A percentile compares a stretch with the other conserved stretches of the same genome.
Conservation (phyloP, 2,797 vertebrate species). For the Sebastolobus altivelis region DNA sequence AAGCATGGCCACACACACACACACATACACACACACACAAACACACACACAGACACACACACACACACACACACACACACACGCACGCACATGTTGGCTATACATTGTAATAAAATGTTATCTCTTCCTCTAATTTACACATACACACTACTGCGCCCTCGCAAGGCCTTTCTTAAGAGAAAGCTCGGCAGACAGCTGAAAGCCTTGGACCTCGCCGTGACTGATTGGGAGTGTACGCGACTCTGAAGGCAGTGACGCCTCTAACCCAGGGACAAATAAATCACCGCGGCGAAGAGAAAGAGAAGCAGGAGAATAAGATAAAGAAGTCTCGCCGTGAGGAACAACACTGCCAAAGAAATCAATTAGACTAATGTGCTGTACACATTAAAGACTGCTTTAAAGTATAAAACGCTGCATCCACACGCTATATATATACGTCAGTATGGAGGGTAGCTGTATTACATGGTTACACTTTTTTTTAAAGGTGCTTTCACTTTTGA, state of each 20-base stretch:
- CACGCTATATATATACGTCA: neutral
- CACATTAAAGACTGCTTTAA: conserved; percentile 44
- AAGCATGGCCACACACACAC: conserved; percentile 20
- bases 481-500: neutral
- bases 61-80: conserved; percentile 21
- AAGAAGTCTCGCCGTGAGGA: conserved; percentile 56
- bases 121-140: conserved; percentile 22
- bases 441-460: neutral
- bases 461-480: neutral
- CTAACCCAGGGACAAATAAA: conserved; percentile 68
- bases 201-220: conserved; percentile 65
- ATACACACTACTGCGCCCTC: neutral
- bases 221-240: conserved; percentile 58
- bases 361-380: conserved; percentile 55
- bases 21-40: conserved; percentile 27
- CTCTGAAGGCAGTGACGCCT: conserved; percentile 68
- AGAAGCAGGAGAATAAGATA: conserved; percentile 53
- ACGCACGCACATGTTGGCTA: neutral
- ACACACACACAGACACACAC: conserved; percentile 25
- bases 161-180: conserved; percentile 45
- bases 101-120: conserved; percentile 31
- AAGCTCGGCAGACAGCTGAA: conserved; percentile 59
- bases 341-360: conserved; percentile 58
- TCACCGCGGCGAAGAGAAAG: conserved; percentile 61
- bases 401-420: neutral